Conservation (phyloP, 2,797 vertebrate species). For the Molossus molossus region DNA sequence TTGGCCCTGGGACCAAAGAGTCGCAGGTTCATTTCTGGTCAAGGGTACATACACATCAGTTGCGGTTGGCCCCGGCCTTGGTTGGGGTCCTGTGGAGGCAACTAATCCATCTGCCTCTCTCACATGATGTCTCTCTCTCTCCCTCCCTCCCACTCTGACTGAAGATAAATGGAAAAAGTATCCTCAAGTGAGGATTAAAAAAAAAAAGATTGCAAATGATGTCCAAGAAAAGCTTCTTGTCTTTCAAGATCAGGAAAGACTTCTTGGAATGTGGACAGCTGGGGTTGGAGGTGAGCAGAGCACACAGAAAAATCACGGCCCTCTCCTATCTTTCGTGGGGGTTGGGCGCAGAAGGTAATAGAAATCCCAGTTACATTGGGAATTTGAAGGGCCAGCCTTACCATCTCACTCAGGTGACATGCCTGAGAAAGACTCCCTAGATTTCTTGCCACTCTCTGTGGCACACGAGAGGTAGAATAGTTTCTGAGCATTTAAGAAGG, state of each 20-base stretch:
- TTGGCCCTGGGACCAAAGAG: too few relatives aligned
- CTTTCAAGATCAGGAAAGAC: not conserved
- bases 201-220: not conserved
- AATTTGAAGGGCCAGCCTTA: not conserved
- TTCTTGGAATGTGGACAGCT: not conserved
- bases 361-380: not conserved
- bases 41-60: too few relatives aligned
- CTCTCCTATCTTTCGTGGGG: not conserved
- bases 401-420: not conserved
- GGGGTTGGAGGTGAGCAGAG: not conserved
- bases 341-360: not conserved
- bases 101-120: too few relatives aligned
- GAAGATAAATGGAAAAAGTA: too few relatives aligned
- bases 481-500: not conserved
- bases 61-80: too few relatives aligned
- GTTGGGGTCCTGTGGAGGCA: too few relatives aligned
- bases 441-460: not conserved
- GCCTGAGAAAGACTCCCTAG: not conserved
- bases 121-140: too few relatives aligned
- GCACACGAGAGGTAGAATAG: not conserved
- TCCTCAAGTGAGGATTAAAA: too few relatives aligned
- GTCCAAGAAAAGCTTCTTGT: slow-evolving; percentile 40
- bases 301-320: not conserved
- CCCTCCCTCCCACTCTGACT: too few relatives aligned
- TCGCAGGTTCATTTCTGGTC: too few relatives aligned